Conservation (phyloP, 2,797 vertebrate species). For the Cossypha caffra region DNA sequence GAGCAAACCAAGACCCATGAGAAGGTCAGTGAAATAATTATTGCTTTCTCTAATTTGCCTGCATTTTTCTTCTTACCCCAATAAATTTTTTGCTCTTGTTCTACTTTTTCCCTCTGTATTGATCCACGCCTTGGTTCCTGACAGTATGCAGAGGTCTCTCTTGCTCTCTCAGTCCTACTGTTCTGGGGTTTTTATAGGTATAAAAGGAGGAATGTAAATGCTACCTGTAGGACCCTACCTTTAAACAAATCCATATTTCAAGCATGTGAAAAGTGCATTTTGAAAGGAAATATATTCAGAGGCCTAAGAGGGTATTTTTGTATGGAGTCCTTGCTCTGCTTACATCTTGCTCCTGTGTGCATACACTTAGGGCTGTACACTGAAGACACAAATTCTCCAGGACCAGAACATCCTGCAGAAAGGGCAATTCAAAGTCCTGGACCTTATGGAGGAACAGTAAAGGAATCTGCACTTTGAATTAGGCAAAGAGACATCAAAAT, state of each 20-base stretch:
- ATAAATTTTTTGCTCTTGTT: background rate
- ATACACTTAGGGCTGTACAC: background rate
- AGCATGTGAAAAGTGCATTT: background rate
- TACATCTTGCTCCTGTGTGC: background rate
- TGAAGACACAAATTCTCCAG: accelerated
- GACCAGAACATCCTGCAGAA: background rate
- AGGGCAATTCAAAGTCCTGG: background rate
- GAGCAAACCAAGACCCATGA: background rate
- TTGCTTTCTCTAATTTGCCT: background rate
- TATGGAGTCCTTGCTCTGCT: background rate
- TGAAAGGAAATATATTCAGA: background rate
- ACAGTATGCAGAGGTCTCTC: background rate
- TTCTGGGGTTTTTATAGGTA: background rate
- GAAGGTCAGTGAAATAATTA: constrained; percentile 32
- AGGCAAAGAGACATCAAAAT: background rate
- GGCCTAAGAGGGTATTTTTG: background rate
- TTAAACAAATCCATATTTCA: background rate
- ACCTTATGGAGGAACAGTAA: background rate
- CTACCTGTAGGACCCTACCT: background rate
- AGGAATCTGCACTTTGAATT: background rate
- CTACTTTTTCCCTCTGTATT: background rate
- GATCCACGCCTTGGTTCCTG: background rate
- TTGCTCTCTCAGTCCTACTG: background rate
- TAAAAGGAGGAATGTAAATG: background rate
- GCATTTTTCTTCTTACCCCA: background rate